These are phyloP conservation scores for Atethmia centrago DNA, from an alignment of 2,888 invertebrate genomes.

Conservation along the genomic window DNA sequence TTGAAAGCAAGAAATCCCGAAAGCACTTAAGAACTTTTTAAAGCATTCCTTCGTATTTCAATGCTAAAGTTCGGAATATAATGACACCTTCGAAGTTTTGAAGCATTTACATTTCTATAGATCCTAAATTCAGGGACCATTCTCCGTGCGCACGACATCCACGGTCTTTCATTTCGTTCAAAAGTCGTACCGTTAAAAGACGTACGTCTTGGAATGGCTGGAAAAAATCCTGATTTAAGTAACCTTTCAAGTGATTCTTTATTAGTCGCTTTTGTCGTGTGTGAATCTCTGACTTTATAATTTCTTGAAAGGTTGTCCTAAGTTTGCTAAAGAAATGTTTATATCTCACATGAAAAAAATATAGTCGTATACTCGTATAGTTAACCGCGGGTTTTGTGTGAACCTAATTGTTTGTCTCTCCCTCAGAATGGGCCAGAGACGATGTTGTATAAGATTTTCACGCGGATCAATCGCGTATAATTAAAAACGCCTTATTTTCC, in stretches of 20 bases:
- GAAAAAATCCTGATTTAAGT: conserved; percentile 7
- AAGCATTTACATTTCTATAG: conserved; percentile 64
- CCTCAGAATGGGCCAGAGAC: too few species aligned
- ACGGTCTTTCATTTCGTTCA: conserved; percentile 42
- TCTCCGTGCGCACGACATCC: conserved; percentile 32
- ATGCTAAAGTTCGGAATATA: conserved; percentile 47
- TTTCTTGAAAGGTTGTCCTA: not conserved
- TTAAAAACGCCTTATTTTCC: not conserved
- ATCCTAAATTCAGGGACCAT: conserved; percentile 48
- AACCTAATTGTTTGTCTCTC: not conserved
- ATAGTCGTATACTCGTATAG: not conserved
- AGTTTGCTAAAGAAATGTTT: not conserved
- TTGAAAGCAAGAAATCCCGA: conserved; percentile 31
- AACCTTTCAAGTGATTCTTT: not conserved
- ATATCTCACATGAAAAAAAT: not conserved
- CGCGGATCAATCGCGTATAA: not conserved
- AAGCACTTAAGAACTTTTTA: conserved; percentile 52
- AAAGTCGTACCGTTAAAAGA: conserved; percentile 39
- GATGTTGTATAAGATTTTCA: too few species aligned
- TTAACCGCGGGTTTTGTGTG: not conserved
- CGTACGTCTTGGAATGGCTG: conserved; percentile 17
- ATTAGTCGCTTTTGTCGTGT: not conserved
- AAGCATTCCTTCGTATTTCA: conserved; percentile 53
- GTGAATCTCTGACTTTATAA: not conserved
- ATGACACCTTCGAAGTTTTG: conserved; percentile 59